Conservation (phyloP, 1,140 invertebrate genomes). For the Rhopalosiphum padi region DNA sequence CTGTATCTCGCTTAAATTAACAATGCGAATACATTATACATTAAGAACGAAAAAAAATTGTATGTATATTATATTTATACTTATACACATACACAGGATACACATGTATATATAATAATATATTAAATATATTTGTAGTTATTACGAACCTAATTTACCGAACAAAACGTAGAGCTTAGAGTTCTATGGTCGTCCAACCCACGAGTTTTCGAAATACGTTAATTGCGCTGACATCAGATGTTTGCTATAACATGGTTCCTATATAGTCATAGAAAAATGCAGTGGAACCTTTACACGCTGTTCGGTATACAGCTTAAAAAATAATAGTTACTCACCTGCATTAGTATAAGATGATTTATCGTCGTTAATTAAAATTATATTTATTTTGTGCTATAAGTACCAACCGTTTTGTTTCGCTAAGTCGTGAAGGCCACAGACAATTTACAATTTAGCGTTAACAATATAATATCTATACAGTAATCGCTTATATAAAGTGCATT, state of each 20-base stretch:
- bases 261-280: neutral
- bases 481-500: neutral
- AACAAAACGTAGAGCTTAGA: neutral
- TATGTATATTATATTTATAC: neutral
- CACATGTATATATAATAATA: neutral
- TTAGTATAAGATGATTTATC: neutral
- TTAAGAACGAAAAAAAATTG: neutral
- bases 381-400: neutral
- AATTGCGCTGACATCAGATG: neutral
- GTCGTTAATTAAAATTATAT: conserved; percentile 5
- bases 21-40: neutral
- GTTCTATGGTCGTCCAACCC: neutral
- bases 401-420: neutral
- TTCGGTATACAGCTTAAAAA: neutral
- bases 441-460: neutral
- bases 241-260: neutral
- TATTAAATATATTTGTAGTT: neutral
- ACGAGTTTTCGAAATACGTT: neutral
- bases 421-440: neutral
- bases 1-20: conserved; percentile 15
- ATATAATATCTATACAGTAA: neutral
- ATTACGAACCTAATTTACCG: neutral
- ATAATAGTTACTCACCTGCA: neutral
- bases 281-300: neutral
- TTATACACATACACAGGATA: neutral